phyloP scores from a whole-genome alignment of 2,888 invertebrate genomes.

The Helleia helle region DNA sequence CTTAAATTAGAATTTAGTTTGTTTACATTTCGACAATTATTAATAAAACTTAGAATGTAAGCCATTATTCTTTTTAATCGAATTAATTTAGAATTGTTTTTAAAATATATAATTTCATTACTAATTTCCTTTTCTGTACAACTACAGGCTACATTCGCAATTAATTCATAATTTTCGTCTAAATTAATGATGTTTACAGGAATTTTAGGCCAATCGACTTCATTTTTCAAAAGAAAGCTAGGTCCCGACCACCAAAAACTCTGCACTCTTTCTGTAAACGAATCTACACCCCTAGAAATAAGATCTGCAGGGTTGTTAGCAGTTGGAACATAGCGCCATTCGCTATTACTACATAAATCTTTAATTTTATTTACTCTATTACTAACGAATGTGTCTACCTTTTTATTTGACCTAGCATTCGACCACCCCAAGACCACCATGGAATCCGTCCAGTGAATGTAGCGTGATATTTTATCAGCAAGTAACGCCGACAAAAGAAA shows the following conservation, averaged over 20 bases:
- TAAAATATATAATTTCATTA: constrained; percentile 4
- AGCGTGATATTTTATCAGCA: background rate
- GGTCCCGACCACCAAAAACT: too few relatives aligned
- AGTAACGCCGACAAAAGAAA: background rate
- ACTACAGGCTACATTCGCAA: background rate
- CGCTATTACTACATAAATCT: background rate
- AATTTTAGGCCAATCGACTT: background rate
- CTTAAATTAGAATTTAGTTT: constrained; percentile 16
- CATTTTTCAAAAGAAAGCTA: background rate
- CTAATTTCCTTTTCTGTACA: too few relatives aligned
- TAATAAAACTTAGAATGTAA: constrained; percentile 9
- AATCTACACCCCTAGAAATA: background rate
- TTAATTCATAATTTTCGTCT: background rate
- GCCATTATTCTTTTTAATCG: constrained; percentile 4
- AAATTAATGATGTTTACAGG: background rate
- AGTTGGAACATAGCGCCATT: background rate
- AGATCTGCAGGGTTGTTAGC: background rate
- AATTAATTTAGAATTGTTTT: constrained; percentile 5
- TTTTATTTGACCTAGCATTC: too few relatives aligned
- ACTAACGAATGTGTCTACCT: background rate
- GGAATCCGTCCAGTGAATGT: background rate
- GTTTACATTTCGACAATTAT: constrained; percentile 8
- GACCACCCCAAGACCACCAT: background rate
- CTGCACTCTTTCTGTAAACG: too few relatives aligned
- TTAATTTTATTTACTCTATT: background rate